A percentile compares a stretch with the other conserved stretches of the same genome.
phyloP scores from a whole-genome alignment of 2,888 invertebrate genomes.

The Drosophila crucigera region DNA sequence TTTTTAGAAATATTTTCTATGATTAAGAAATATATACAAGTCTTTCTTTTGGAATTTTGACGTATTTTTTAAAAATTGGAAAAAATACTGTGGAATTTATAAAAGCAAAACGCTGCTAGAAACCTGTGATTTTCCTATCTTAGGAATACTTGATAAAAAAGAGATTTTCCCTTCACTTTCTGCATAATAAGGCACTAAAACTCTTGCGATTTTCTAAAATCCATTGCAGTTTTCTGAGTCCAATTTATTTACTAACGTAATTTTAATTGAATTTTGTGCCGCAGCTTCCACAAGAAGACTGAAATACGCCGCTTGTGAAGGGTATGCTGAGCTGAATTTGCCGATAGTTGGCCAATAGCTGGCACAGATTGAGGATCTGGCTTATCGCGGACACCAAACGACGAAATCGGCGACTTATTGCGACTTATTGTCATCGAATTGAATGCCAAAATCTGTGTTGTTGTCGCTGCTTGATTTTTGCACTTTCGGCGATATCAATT shows the following conservation, averaged over 20 bases:
- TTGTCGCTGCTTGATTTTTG: conserved; percentile 27
- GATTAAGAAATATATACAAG: background rate
- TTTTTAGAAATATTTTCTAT: background rate
- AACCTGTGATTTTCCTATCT: background rate
- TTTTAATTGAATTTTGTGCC: background rate
- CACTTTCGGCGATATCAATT: conserved; percentile 47
- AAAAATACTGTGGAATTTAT: no score
- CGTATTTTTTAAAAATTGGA: no score
- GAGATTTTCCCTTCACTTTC: background rate
- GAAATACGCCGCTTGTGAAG: background rate
- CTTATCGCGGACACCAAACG: conserved; percentile 53
- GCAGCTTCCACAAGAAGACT: background rate
- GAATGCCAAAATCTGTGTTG: conserved; percentile 70
- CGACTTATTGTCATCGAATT: conserved; percentile 48
- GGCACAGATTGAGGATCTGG: conserved; percentile 38
- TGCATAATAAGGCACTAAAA: background rate
- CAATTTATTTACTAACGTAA: background rate
- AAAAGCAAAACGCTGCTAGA: background rate
- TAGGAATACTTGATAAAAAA: background rate
- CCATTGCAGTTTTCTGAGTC: no score
- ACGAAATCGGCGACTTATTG: conserved; percentile 51
- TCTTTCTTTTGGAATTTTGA: background rate
- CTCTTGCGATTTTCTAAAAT: background rate
- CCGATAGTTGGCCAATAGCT: conserved; percentile 40
- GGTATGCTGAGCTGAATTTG: conserved; percentile 11